Conservation (phyloP, 2,888 invertebrate species). For the Hirudinaria manillensis region DNA sequence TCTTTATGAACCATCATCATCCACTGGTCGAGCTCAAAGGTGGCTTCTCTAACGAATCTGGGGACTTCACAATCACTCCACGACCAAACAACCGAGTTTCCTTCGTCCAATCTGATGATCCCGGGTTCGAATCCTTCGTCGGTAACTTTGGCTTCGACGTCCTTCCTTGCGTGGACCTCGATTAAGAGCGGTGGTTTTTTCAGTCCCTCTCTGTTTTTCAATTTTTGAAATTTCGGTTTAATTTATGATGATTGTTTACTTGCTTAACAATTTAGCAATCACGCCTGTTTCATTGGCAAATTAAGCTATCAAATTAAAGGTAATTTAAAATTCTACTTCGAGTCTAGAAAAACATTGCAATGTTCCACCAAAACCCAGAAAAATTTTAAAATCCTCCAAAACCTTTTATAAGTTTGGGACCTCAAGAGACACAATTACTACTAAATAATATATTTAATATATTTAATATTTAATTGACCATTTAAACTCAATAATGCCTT, state of each 20-base stretch:
- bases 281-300: too few species aligned
- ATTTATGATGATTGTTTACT: not conserved
- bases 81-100: slow-evolving; percentile 48
- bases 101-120: slow-evolving; percentile 52
- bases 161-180: slow-evolving; percentile 46
- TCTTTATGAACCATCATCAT: slow-evolving; percentile 15
- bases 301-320: too few species aligned
- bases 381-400: too few species aligned
- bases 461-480: too few species aligned
- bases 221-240: not conserved
- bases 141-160: slow-evolving; percentile 46
- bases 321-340: too few species aligned
- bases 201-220: slow-evolving; percentile 45
- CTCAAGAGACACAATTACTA: too few species aligned
- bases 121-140: slow-evolving; percentile 52
- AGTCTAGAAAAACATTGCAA: too few species aligned
- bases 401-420: too few species aligned
- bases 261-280: too few species aligned
- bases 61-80: slow-evolving; percentile 47
- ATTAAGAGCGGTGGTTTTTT: slow-evolving; percentile 50
- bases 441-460: too few species aligned
- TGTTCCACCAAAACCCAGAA: too few species aligned
- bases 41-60: slow-evolving; percentile 36
- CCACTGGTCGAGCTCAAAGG: slow-evolving; percentile 18
- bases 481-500: too few species aligned